Conservation (phyloP, 2,113 vertebrate species). For the Petroica traversi region DNA sequence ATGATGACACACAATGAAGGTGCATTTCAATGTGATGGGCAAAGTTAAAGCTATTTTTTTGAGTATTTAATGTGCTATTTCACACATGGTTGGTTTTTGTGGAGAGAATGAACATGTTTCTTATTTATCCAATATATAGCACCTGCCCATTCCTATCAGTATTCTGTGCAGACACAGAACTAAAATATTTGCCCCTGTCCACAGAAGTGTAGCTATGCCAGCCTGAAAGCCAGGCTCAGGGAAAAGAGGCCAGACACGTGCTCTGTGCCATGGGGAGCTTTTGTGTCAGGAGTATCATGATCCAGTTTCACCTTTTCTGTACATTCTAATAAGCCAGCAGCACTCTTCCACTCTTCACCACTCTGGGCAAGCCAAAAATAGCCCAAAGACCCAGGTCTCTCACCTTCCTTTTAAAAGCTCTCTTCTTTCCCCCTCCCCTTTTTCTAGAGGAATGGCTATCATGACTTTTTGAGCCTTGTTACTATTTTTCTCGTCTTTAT, state of each 20-base stretch:
- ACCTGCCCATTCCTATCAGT: neutral
- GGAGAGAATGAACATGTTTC: neutral
- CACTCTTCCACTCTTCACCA: neutral
- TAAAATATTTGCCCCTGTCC: neutral
- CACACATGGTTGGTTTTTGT: neutral
- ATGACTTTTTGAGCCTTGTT: neutral
- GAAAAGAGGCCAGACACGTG: neutral
- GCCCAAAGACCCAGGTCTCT: neutral
- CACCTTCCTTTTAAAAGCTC: neutral
- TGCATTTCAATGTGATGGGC: neutral
- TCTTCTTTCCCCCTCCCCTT: neutral
- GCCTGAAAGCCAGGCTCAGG: neutral
- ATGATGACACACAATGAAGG: neutral
- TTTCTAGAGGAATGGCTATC: neutral
- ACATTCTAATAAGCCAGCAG: neutral
- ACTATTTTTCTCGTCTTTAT: neutral
- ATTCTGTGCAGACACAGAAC: neutral
- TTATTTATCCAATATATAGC: neutral
- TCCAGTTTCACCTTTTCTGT: neutral
- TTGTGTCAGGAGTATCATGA: neutral
- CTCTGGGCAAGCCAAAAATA: neutral
- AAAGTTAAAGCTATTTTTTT: neutral
- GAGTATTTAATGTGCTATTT: neutral
- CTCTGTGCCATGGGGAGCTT: neutral
- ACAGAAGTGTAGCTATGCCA: neutral